Base-by-base conservation (phyloP, 1,140 invertebrate genomes). In the Chlorops oryzae region DNA sequence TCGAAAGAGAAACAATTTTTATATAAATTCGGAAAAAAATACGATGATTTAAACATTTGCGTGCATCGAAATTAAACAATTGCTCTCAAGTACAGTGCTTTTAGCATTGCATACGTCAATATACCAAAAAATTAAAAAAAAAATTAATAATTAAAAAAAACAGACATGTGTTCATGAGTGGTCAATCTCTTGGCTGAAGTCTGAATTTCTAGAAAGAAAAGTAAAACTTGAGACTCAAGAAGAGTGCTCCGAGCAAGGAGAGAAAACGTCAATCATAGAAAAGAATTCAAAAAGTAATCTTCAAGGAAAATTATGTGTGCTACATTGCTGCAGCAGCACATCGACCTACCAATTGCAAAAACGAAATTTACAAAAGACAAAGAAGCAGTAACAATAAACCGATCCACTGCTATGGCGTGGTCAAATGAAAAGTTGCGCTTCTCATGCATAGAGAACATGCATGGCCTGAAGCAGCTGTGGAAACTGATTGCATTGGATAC, bases 381-480 rank as follows among this genome's bases (percentile, higher is more conserved):
- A 50, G 39, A 50, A 6, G 20, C 47, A 10, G 18, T 34, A 15
- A 24, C 46, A 15, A 43, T 49, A 38, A 32, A 23, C 45, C 39
- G 41, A 55, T 18, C 47, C 44, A 52, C 50, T 44, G 52, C 50
- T 3, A 70, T 70, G 66, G 66, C 63, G 54, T 70, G 66, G 66
- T 67, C 66, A 20, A 65, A 69, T 58, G 66, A 70, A 45, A 70
- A 70, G 58, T 50, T 70, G 47, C 63, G 66, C 45, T 69, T 70
- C 42, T 65, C 63, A 50, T 70, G 66, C 57, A 66, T 70, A 47
- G 66, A 70, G 49, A 70, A 70, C 47, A 70, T 70, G 44, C n/a
- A n/a, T n/a, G 62, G 66, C 13, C 57, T 70, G 6, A 65, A 65
- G 56, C 66, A 70, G 50, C 51, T 70, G 21, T 70, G 66, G 66